These are phyloP conservation scores for Bufo gargarizans DNA, from an alignment of 2,113 vertebrate genomes.

Conservation along the genomic window DNA sequence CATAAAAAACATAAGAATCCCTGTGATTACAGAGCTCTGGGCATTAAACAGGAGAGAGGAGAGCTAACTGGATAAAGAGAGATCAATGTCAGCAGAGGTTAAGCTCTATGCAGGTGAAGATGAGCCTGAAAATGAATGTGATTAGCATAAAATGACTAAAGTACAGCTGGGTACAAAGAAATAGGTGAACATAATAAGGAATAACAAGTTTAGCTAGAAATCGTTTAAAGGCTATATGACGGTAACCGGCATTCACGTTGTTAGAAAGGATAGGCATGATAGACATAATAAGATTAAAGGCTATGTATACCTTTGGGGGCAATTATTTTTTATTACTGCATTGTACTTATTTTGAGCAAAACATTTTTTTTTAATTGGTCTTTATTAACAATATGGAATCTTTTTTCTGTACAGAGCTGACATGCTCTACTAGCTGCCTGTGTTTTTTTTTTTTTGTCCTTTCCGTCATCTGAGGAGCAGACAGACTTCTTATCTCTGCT, in stretches of 20 bases:
- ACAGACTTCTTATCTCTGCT: too few relatives aligned
- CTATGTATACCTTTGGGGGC: too few relatives aligned
- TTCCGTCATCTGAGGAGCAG: too few relatives aligned
- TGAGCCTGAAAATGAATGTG: not conserved
- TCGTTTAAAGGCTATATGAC: not conserved
- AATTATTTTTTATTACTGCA: too few relatives aligned
- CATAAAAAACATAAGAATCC: not conserved
- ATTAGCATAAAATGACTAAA: constrained; percentile 14
- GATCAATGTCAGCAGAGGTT: not conserved
- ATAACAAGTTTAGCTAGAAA: not conserved
- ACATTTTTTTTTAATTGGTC: too few relatives aligned
- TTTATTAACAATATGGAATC: too few relatives aligned
- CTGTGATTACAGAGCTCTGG: not conserved
- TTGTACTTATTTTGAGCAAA: too few relatives aligned
- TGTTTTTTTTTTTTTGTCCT: too few relatives aligned
- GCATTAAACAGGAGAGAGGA: not conserved
- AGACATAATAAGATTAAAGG: not conserved
- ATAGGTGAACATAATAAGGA: not conserved
- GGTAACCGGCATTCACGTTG: not conserved
- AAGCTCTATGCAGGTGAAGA: constrained; percentile 1
- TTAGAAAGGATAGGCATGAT: not conserved
- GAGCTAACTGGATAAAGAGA: not conserved
- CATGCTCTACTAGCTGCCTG: too few relatives aligned
- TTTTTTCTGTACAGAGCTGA: too few relatives aligned
- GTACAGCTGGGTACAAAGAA: not conserved